Evolutionary conservation across 2,888 invertebrate genomes (phyloP), one percentile per base, ranked within the genome.

Genomic region (Campoletis raptor): DNA sequence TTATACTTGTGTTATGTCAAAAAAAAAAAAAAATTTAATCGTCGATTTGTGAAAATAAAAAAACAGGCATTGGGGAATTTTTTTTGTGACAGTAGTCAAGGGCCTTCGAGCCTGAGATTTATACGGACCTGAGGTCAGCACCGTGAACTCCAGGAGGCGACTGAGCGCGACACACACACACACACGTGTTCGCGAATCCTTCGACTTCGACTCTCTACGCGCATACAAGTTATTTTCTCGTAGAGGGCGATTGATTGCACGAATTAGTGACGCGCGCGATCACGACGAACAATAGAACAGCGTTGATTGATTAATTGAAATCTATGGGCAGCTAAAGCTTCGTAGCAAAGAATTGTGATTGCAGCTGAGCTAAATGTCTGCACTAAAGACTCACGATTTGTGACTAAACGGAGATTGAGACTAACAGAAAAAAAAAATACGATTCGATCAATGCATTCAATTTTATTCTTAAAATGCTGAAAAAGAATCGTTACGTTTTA

Each of bases 241-340:
- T 64, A 57, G 61, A 61, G 15, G 24, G 24, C 83, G 84, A 86
- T 86, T 86, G 86, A 86, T 86, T 74, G 86, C 81, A 78, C 81
- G 84, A 86, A 86, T 86, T 86, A 86, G 84, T 83, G 81, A 84
- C 86, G 81, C 83, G 83, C 86, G 42, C 72, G 52, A 36, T 61
- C 78, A 40, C 73, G 52, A 78, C 73, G 81, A 81, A 84, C 86
- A 86, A 86, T 83, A 69, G 81, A 78, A n/a, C 66, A 69, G 81
- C 81, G 83, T 81, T 52, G 83, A 84, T 86, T 84, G 86, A 84
- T 86, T 86, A 83, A 86, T 86, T 86, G 86, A 86, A 83, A 83
- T 86, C 83, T 86, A 84, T 83, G 83, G 74, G 48, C 78, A 73
- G 54, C 78, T 64, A 42, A 40, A 67, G 66, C 66, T 36, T 52